Base-by-base conservation (phyloP, 1,140 invertebrate species). In the Brachionus rubens region DNA sequence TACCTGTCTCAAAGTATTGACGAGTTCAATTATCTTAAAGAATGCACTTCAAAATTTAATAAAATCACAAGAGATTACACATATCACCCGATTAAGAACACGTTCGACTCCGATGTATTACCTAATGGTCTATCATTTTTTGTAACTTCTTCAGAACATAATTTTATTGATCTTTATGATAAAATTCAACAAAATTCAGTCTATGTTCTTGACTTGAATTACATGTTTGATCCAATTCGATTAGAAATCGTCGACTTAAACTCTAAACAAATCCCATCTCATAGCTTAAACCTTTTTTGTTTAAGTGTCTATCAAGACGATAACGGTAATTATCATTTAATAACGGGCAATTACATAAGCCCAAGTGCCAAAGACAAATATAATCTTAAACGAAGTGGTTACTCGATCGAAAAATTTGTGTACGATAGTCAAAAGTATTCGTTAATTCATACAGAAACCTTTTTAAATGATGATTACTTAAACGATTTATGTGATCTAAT, bases 81-180 rank as follows among this genome's bases (percentile, higher is more conserved):
- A n/a, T n/a, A 16, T 41, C 33, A 62, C 36, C 56, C 56, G 33
- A 62, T 62, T 16, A 62, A 10, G 2, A 62, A 62, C 16, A 41
- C 56, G 0, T 14, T 62, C 19, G 56, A 62, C 36, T 62, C 56
- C 10, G 56, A 62, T n/a, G 36, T 16, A 19, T 19, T 62, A 62
- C 33, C 56, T 36, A 62, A 62, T 62, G 56, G 56, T 16, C 16
- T 62, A 7, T 36, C 56, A 36, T 62, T 62, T 33, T 28, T 62
- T n/a, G 16, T 62, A 5, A 62, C 28, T 19, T 40, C 56, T 16
- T 36, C 5, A 21, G 56, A 62, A 16, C 33, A 62, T 19, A n/a
- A n/a, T 33, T 62, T 62, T 62, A 16, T 36, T 4, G 16, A 40
- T n/a, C 21, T 62, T 36, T 10, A 28, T 40, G 30, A 62, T 14